Conservation (phyloP, 2,113 vertebrate genomes). For the Budorcas taxicolor region DNA sequence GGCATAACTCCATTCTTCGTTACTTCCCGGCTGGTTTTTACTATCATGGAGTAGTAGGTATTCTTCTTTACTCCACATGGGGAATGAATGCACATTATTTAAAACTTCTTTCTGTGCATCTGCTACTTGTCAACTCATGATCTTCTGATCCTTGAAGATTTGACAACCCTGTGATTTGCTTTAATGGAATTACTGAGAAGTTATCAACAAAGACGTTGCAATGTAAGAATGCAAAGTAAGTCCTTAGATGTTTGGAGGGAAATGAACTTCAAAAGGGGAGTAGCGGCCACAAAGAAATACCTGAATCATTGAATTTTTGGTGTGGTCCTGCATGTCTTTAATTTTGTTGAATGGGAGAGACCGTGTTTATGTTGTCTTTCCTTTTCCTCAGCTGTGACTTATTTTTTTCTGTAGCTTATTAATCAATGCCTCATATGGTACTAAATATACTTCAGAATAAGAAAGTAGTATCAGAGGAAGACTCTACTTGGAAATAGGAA, state of each 20-base stretch:
- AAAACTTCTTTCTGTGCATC: conserved; percentile 67
- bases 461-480: background rate
- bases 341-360: conserved; percentile 35
- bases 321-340: conserved; percentile 49
- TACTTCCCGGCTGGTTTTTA: conserved; percentile 68
- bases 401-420: background rate
- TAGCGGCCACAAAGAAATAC: conserved; percentile 58
- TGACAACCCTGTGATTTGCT: conserved; percentile 75
- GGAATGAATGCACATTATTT: conserved; percentile 69
- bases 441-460: background rate
- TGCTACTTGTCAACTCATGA: conserved; percentile 74
- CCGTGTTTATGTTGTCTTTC: conserved; percentile 40
- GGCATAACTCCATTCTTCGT: conserved; percentile 33
- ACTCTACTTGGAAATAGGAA: background rate
- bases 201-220: conserved; percentile 65
- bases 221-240: conserved; percentile 65
- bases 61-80: conserved; percentile 30
- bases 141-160: conserved; percentile 77
- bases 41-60: conserved; percentile 54
- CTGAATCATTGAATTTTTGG: conserved; percentile 44
- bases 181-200: conserved; percentile 75
- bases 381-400: conserved; percentile 5
- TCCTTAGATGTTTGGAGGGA: conserved; percentile 71
- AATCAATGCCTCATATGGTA: background rate
- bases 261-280: conserved; percentile 63